Conservation (phyloP, 2,797 vertebrate genomes). For the Phataginus tricuspis region DNA sequence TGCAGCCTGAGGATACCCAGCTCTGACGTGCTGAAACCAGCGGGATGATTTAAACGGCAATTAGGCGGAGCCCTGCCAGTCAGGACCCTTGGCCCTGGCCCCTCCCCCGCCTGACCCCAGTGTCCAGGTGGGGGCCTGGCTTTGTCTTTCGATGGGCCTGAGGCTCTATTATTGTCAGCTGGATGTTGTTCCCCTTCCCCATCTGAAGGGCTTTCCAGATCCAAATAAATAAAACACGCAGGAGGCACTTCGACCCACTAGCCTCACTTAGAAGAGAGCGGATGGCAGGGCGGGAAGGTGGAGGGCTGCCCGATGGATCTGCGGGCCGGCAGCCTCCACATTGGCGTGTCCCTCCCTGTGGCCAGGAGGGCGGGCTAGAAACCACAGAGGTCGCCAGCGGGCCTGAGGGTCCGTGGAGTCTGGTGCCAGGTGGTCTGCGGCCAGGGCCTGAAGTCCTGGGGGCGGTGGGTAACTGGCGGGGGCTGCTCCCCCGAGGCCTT, state of each 20-base stretch:
- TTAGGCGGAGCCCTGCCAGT: neutral
- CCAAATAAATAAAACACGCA: constrained; percentile 66
- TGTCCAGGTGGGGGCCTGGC: neutral
- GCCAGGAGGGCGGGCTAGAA: constrained; percentile 56
- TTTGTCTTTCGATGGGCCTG: neutral
- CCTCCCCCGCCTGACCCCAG: accelerated
- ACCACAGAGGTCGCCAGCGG: too few species aligned
- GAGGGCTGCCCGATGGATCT: accelerated
- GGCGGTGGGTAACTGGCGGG: too few species aligned
- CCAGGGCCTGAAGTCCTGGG: too few species aligned
- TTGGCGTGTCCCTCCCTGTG: neutral
- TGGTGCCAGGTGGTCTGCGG: too few species aligned
- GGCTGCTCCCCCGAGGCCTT: too few species aligned
- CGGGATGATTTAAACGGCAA: neutral
- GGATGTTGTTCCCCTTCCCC: constrained; percentile 49
- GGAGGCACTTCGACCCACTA: neutral
- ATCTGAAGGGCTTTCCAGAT: neutral
- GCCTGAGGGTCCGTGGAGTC: too few species aligned
- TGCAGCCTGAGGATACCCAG: neutral
- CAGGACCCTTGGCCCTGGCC: neutral
- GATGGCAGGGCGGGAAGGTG: constrained; percentile 13
- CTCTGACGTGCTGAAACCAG: accelerated
- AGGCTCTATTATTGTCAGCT: constrained; percentile 43
- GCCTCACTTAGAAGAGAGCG: constrained; percentile 35
- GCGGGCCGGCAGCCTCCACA: accelerated